Conservation (phyloP, 2,888 invertebrate species). For the Chymomyza fuscimana region DNA sequence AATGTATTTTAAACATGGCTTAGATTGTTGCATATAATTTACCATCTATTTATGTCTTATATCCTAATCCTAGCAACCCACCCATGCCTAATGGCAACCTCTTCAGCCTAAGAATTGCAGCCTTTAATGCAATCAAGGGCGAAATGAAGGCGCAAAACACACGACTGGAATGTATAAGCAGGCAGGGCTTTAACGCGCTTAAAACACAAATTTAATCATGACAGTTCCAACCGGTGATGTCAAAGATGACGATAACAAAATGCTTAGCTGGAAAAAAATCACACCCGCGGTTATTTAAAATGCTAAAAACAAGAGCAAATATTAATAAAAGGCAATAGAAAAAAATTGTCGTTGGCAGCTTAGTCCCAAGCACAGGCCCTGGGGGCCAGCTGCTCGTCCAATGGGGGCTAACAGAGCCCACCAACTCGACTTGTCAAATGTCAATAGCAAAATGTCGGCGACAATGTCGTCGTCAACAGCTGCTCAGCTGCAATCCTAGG, state of each 20-base stretch:
- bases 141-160: slow-evolving; percentile 26
- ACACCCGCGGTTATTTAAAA: slow-evolving; percentile 76
- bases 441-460: slow-evolving; percentile 66
- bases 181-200: slow-evolving; percentile 57
- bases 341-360: neutral
- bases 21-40: neutral
- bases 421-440: slow-evolving; percentile 70
- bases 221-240: slow-evolving; percentile 31
- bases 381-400: neutral
- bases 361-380: neutral
- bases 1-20: neutral
- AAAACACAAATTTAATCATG: slow-evolving; percentile 65
- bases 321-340: slow-evolving; percentile 49
- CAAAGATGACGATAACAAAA: slow-evolving; percentile 28
- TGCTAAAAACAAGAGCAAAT: slow-evolving; percentile 65
- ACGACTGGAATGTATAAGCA: slow-evolving; percentile 62
- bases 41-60: neutral
- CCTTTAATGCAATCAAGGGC: slow-evolving; percentile 59
- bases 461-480: slow-evolving; percentile 51
- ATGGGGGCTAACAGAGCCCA: slow-evolving; percentile 8
- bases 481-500: slow-evolving; percentile 38
- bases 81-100: slow-evolving; percentile 9
- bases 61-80: neutral
- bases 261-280: slow-evolving; percentile 50
- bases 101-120: neutral